Base-by-base conservation (phyloP, 2,113 vertebrate genomes). In the Pycnonotus jocosus region DNA sequence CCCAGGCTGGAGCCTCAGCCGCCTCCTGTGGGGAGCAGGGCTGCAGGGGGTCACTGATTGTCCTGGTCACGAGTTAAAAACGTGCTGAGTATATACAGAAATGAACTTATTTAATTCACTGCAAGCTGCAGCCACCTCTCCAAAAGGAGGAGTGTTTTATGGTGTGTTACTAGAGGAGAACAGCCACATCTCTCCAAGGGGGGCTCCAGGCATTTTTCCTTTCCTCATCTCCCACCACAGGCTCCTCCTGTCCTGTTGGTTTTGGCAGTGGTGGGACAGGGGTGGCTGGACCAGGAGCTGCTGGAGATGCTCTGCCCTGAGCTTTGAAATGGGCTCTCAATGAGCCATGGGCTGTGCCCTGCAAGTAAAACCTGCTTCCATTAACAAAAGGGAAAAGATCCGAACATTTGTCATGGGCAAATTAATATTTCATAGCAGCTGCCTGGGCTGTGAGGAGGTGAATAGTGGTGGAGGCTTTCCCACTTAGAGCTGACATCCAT, bases 141-240 rank as follows among this genome's bases (percentile, higher is more conserved):
- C 62, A 8, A 35, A 35, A 57, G 57, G 42, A 71, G 65, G 18
- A 56, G 40, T 4, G 3, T 20, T 64, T 60, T 13, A 8, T 8
- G 7, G 35, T 6, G 8, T 3, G 8, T 25, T 23, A 11, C 6
- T 6, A 6, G 16, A 38, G 60, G 17, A 60, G 33, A 23, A 2
- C 28, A 56, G 54, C 30, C 19, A 1, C 0, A 0, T 21, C 10
- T 68, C 35, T 4, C 57, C 0, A 0, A 40, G 38, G 35, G 23
- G n/a, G 53, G 27, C 77, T 51, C 40, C 13, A 1, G 15, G 68
- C 17, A 5, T 30, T n/a, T 2, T 13, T 66, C 47, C 51, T 38
- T 7, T 7, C 33, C 28, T 1, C 1, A 1, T 19, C 40, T 48
- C 61, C 45, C 28, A 38, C 22, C 15, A 3, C 3, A 2, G 60